These are phyloP conservation scores for Dinothrombium tinctorium DNA, from an alignment of 1,140 invertebrate species.

Conservation along the genomic window DNA sequence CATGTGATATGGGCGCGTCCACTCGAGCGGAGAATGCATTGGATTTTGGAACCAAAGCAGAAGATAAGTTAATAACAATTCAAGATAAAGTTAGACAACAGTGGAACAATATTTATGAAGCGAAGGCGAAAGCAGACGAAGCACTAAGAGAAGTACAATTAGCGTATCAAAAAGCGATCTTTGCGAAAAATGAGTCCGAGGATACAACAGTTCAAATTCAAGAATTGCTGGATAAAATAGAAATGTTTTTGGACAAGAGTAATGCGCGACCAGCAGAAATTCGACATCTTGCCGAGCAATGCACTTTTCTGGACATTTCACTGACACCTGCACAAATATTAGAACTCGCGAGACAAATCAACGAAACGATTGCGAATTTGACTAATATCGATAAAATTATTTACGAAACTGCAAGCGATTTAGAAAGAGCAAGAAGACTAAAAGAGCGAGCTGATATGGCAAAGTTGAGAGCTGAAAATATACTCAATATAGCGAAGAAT, in stretches of 20 bases:
- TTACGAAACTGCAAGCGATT: conserved; percentile 49
- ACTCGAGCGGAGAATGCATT: conserved; percentile 61
- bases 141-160: conserved; percentile 32
- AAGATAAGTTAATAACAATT: conserved; percentile 47
- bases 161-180: conserved; percentile 29
- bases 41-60: conserved; percentile 55
- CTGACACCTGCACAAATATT: conserved; percentile 61
- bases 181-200: conserved; percentile 32
- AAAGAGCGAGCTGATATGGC: conserved; percentile 47
- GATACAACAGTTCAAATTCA: conserved; percentile 26
- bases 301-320: conserved; percentile 26
- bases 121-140: conserved; percentile 29
- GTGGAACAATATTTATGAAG: conserved; percentile 27
- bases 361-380: conserved; percentile 52
- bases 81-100: conserved; percentile 43
- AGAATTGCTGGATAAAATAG: conserved; percentile 38
- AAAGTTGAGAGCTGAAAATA: conserved; percentile 32
- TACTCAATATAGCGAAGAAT: conserved; percentile 29
- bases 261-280: conserved; percentile 58
- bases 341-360: conserved; percentile 53
- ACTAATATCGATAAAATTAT: conserved; percentile 76
- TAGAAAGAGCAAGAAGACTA: conserved; percentile 41
- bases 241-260: conserved; percentile 43
- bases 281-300: conserved; percentile 40
- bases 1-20: conserved; percentile 65